These are phyloP conservation scores for Drosophila prostipennis DNA, from an alignment of 2,888 invertebrate genomes.

Conservation along the genomic window DNA sequence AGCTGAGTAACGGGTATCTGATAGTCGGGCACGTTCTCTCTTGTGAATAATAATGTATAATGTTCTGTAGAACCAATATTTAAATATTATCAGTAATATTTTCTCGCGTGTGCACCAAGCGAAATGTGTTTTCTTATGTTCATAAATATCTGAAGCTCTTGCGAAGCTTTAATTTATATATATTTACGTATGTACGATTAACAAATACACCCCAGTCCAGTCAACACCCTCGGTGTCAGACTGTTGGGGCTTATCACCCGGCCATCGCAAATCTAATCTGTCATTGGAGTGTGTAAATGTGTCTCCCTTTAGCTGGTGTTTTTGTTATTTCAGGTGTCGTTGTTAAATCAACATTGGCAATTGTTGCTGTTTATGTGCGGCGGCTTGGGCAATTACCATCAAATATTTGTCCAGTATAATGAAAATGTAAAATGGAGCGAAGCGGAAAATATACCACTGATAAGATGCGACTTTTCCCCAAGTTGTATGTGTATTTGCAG, in stretches of 20 bases:
- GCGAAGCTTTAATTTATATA: constrained; percentile 21
- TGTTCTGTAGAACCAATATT: too few relatives aligned
- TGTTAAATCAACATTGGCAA: constrained; percentile 34
- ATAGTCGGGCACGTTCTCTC: too few relatives aligned
- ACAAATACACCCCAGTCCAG: constrained; percentile 13
- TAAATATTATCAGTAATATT: too few relatives aligned
- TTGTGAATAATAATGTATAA: too few relatives aligned
- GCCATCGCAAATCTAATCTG: constrained; percentile 49
- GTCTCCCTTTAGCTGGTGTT: constrained; percentile 1
- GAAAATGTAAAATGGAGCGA: constrained; percentile 42
- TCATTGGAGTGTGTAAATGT: constrained; percentile 25
- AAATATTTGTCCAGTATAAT: constrained; percentile 44
- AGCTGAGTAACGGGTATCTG: too few relatives aligned
- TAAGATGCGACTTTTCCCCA: constrained; percentile 21
- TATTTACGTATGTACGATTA: neutral
- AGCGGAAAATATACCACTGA: constrained; percentile 18
- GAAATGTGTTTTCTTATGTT: neutral
- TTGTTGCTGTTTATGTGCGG: constrained; percentile 23
- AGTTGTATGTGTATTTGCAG: neutral
- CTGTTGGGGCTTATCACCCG: constrained; percentile 27
- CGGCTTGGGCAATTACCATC: constrained; percentile 31
- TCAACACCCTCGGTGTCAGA: constrained; percentile 19
- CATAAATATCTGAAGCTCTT: neutral
- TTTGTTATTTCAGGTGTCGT: constrained; percentile 33
- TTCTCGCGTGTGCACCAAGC: neutral